A percentile compares a stretch with the other conserved stretches of the same genome.
phyloP scores from a whole-genome alignment of 1,140 invertebrate genomes.

The Lepidurus arcticus region DNA sequence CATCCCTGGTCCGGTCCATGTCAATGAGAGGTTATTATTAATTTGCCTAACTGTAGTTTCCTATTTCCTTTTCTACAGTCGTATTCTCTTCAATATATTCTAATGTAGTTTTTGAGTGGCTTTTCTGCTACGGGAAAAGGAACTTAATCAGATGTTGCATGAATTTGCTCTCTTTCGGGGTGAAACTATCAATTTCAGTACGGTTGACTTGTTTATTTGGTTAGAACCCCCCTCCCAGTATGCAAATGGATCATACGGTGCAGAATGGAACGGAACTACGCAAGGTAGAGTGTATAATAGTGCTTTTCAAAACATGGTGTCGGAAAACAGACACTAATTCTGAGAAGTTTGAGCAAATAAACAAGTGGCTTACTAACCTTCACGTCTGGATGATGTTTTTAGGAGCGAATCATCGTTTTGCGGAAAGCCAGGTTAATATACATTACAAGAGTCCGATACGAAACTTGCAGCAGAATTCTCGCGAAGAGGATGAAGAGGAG shows the following conservation, averaged over 20 bases:
- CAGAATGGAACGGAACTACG: not conserved
- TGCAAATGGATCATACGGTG: not conserved
- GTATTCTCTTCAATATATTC: not conserved
- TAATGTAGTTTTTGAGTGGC: not conserved
- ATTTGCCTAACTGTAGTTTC: not conserved
- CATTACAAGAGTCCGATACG: slow-evolving; percentile 81
- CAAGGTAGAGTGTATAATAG: not conserved
- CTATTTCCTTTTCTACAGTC: not conserved
- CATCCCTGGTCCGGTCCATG: not conserved
- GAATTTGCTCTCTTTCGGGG: not conserved
- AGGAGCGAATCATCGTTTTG: slow-evolving; percentile 80
- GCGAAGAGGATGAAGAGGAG: slow-evolving; percentile 53
- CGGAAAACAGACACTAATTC: not conserved
- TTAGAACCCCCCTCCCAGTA: slow-evolving; percentile 22
- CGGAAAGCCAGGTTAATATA: slow-evolving; percentile 86
- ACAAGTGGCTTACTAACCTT: not conserved
- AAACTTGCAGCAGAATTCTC: slow-evolving; percentile 75
- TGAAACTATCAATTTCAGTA: slow-evolving; percentile 16
- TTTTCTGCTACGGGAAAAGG: not conserved
- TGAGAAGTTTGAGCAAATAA: not conserved
- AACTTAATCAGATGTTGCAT: not conserved
- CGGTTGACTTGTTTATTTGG: slow-evolving; percentile 8
- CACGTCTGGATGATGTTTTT: not conserved
- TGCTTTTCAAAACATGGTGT: not conserved
- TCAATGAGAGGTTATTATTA: slow-evolving; percentile 1